Evolutionary conservation across 2,797 vertebrate species (phyloP).

Genomic region (Mormyrops attenuatus): DNA sequence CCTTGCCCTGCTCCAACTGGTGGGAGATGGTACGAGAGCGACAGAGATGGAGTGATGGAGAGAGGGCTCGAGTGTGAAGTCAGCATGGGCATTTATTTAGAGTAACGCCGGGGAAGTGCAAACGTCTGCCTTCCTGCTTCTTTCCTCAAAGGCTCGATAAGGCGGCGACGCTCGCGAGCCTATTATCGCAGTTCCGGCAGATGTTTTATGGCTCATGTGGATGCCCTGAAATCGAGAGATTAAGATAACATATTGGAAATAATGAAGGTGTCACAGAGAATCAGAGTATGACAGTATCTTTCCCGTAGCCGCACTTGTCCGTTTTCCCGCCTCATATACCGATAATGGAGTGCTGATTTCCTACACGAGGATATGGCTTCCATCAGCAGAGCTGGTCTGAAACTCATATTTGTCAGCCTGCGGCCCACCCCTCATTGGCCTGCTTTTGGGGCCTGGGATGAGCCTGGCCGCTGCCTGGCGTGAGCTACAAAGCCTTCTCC

Average conservation of each 20-base stretch:
- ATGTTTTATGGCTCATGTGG: slow-evolving; percentile 48
- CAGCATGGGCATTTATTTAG: slow-evolving; percentile 14
- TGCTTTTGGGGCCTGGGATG: slow-evolving; percentile 56
- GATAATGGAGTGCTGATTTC: slow-evolving; percentile 35
- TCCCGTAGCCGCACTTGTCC: slow-evolving; percentile 30
- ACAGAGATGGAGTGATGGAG: slow-evolving; percentile 4
- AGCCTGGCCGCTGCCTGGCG: slow-evolving; percentile 53
- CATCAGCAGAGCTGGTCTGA: slow-evolving; percentile 40
- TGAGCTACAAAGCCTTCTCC: slow-evolving; percentile 54
- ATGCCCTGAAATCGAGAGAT: slow-evolving; percentile 36
- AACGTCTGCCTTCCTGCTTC: neutral
- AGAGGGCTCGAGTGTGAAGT: slow-evolving; percentile 9
- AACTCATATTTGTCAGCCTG: slow-evolving; percentile 58
- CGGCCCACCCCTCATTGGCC: slow-evolving; percentile 45
- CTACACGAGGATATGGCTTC: slow-evolving; percentile 35
- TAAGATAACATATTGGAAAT: slow-evolving; percentile 12
- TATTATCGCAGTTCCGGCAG: slow-evolving; percentile 41
- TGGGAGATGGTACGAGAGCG: slow-evolving; percentile 77
- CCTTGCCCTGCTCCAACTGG: slow-evolving; percentile 84
- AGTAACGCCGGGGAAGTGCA: neutral
- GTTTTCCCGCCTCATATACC: slow-evolving; percentile 26
- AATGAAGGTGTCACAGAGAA: slow-evolving; percentile 17
- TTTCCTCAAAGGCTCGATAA: slow-evolving; percentile 38
- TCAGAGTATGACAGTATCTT: slow-evolving; percentile 22
- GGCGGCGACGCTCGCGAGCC: slow-evolving; percentile 40